Evolutionary conservation across 2,113 vertebrate genomes (phyloP).

Genomic region (Anoura caudifer): DNA sequence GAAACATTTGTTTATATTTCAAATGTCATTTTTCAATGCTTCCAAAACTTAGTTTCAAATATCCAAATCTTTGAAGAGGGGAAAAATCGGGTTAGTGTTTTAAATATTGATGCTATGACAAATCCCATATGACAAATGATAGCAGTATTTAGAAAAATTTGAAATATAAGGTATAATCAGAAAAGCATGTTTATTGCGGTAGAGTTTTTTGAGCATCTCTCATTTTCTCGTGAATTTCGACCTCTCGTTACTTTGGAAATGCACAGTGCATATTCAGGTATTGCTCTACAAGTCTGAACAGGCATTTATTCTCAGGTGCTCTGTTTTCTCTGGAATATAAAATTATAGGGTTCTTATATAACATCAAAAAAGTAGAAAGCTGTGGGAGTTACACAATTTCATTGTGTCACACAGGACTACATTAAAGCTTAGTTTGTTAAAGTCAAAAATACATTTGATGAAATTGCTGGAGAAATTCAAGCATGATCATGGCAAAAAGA

Average conservation of each 20-base stretch:
- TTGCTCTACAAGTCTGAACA: conserved; percentile 57
- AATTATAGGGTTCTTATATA: conserved; percentile 77
- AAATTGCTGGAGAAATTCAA: conserved; percentile 62
- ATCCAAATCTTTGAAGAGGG: conserved; percentile 17
- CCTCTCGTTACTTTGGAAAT: conserved; percentile 55
- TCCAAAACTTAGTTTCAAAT: conserved; percentile 40
- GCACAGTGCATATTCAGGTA: conserved; percentile 49
- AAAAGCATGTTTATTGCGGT: conserved; percentile 55
- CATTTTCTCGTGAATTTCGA: conserved; percentile 59
- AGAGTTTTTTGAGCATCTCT: conserved; percentile 39
- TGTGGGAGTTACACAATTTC: conserved; percentile 71
- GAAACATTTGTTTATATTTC: conserved; percentile 60
- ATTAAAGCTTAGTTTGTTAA: conserved; percentile 72
- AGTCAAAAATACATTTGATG: conserved; percentile 72
- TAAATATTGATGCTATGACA: conserved; percentile 30
- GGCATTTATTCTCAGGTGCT: conserved; percentile 71
- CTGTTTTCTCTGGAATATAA: conserved; percentile 73
- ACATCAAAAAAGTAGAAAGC: conserved; percentile 71
- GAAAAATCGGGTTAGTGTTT: not conserved
- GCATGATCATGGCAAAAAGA: conserved; percentile 69
- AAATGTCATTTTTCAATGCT: conserved; percentile 59
- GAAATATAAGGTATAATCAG: conserved; percentile 24
- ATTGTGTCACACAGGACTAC: conserved; percentile 70
- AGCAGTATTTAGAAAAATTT: conserved; percentile 36
- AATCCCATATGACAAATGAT: not conserved